These are phyloP conservation scores for Oeneis ivallda DNA, from an alignment of 2,888 invertebrate genomes.

Conservation along the genomic window DNA sequence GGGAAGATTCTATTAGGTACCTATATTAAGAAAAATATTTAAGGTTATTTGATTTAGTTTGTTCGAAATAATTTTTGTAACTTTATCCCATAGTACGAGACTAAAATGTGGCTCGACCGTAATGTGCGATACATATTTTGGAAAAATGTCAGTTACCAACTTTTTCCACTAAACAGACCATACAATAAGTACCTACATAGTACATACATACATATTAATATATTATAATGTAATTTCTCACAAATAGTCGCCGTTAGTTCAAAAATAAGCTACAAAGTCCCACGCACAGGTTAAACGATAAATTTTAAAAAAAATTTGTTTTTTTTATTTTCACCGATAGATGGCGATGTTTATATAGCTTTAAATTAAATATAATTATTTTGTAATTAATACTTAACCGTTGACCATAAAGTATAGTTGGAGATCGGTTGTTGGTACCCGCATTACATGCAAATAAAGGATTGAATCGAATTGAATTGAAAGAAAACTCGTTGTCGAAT, in stretches of 20 bases:
- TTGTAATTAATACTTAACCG: constrained; percentile 3
- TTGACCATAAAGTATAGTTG: neutral
- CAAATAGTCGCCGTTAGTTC: constrained; percentile 3
- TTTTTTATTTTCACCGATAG: constrained; percentile 11
- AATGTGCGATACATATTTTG: neutral
- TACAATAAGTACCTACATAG: constrained; percentile 1
- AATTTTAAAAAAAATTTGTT: neutral
- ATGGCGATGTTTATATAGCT: constrained; percentile 4
- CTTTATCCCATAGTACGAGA: no score
- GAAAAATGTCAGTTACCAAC: constrained; percentile 5
- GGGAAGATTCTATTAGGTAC: no score
- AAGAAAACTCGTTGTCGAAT: no score
- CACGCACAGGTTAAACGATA: constrained; percentile 3
- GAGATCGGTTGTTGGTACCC: no score
- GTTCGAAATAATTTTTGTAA: no score
- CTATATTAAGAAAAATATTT: no score
- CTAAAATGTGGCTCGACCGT: no score
- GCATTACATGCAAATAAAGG: no score
- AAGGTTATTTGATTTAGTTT: no score
- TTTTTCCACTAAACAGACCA: neutral
- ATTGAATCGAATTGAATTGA: no score
- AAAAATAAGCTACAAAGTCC: constrained; percentile 16
- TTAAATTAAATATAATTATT: constrained; percentile 12
- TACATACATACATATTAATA: neutral
- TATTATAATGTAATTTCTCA: neutral